These are phyloP conservation scores for Varanus salvator DNA, from an alignment of 2,113 vertebrate species.

Conservation along the genomic window DNA sequence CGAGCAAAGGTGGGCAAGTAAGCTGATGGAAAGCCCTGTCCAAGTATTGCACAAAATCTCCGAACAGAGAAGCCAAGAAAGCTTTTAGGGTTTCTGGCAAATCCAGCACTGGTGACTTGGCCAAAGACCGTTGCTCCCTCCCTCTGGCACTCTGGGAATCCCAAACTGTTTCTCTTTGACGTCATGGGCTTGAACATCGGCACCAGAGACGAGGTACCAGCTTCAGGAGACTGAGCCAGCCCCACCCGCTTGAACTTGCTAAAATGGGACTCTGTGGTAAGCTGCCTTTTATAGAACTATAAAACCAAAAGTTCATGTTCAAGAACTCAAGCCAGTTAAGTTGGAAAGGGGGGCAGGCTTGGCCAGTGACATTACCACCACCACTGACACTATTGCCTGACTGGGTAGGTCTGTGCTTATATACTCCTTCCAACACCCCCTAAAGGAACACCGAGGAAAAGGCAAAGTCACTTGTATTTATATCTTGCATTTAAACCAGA, in stretches of 20 bases:
- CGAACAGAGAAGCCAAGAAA: slow-evolving; percentile 56
- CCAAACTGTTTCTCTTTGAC: slow-evolving; percentile 52
- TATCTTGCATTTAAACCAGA: background rate
- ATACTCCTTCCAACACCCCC: background rate
- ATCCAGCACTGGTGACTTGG: background rate
- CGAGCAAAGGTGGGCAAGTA: background rate
- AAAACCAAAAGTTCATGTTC: slow-evolving; percentile 67
- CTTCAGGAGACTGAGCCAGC: slow-evolving; percentile 13
- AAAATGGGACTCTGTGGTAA: slow-evolving; percentile 72
- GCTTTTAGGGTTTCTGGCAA: slow-evolving; percentile 63
- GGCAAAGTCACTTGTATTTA: rapidly evolving
- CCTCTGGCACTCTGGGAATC: slow-evolving; percentile 58
- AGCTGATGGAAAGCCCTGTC: slow-evolving; percentile 32
- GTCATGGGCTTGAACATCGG: slow-evolving; percentile 55
- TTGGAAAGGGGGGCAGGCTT: slow-evolving; percentile 31
- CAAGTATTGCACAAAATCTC: slow-evolving; percentile 57
- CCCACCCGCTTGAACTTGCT: slow-evolving; percentile 71
- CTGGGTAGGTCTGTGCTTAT: background rate
- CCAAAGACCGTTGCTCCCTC: slow-evolving; percentile 53
- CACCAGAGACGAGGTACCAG: slow-evolving; percentile 32
- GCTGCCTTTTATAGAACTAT: slow-evolving; percentile 78
- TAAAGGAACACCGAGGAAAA: background rate
- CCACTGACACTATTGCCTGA: rapidly evolving
- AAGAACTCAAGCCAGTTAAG: slow-evolving; percentile 45
- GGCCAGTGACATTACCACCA: background rate